Percentiles rank a stretch among this genome's conserved stretches.
These are phyloP conservation scores for Saxidomus purpurata DNA, from an alignment of 1,140 invertebrate genomes.

Conservation along the genomic window DNA sequence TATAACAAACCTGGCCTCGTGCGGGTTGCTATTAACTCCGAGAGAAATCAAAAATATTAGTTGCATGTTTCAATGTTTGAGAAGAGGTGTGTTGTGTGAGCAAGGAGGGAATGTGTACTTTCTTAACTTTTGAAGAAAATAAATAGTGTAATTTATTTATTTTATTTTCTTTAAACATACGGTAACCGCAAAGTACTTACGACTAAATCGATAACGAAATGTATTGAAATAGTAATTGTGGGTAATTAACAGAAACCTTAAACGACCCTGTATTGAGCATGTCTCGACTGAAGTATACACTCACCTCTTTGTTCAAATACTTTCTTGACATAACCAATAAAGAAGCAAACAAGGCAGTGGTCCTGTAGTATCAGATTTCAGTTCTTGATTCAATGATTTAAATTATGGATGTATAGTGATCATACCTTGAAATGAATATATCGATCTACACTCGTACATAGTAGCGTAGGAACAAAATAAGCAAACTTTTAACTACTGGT, in stretches of 20 bases:
- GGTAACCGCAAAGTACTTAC: no score
- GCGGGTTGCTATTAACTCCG: no score
- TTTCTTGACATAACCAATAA: constrained; percentile 15
- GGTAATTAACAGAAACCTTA: neutral
- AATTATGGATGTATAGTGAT: neutral
- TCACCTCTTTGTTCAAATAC: constrained; percentile 2
- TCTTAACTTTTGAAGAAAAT: no score
- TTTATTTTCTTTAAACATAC: no score
- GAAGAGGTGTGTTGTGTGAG: no score
- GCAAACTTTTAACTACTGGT: neutral
- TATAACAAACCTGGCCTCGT: no score
- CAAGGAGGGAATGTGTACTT: no score
- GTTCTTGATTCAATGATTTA: neutral
- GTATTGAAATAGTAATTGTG: neutral
- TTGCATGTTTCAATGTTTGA: no score
- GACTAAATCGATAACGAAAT: neutral
- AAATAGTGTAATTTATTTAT: no score
- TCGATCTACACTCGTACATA: neutral
- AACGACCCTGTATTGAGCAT: neutral
- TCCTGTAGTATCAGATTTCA: neutral
- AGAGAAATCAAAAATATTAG: no score
- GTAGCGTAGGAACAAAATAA: neutral
- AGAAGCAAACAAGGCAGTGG: constrained; percentile 8
- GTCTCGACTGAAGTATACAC: neutral
- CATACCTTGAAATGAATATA: no score